phyloP scores from a whole-genome alignment of 2,797 vertebrate species.

The Zenarchopterus dispar region DNA sequence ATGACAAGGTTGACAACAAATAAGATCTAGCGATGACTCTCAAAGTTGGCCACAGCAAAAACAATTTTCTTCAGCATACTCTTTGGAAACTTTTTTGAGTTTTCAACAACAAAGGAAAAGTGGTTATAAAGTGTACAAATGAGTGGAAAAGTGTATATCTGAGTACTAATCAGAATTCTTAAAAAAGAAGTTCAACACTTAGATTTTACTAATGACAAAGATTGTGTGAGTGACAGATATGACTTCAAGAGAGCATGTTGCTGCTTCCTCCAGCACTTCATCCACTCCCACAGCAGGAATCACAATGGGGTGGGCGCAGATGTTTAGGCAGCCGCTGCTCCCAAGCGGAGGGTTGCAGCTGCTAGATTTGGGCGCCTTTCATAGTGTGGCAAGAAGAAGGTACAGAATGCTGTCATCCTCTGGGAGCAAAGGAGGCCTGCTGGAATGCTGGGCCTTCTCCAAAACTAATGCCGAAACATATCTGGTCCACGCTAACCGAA shows the following conservation, averaged over 20 bases:
- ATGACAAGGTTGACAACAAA: constrained; percentile 2
- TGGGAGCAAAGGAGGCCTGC: constrained; percentile 53
- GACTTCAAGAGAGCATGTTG: constrained; percentile 10
- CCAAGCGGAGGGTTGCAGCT: constrained; percentile 43
- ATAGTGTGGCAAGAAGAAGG: constrained; percentile 48
- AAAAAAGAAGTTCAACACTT: too few species aligned
- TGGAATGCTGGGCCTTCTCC: constrained; percentile 66
- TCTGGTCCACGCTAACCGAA: constrained; percentile 66
- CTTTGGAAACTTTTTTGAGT: background rate
- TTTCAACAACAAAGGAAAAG: background rate
- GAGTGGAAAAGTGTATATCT: too few species aligned
- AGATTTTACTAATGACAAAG: background rate
- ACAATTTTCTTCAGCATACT: background rate
- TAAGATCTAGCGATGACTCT: background rate
- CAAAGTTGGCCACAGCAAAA: constrained; percentile 6
- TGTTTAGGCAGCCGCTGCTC: constrained; percentile 60
- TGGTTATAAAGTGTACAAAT: too few species aligned
- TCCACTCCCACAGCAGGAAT: constrained; percentile 27
- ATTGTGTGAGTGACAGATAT: background rate
- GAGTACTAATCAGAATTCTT: too few species aligned
- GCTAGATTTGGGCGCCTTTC: constrained; percentile 60
- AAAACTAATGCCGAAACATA: constrained; percentile 75
- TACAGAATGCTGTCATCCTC: constrained; percentile 52
- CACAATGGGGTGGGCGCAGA: constrained; percentile 48
- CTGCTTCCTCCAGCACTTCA: constrained; percentile 21